Conservation (phyloP, 2,888 invertebrate genomes). For the Cerceris rybyensis region DNA sequence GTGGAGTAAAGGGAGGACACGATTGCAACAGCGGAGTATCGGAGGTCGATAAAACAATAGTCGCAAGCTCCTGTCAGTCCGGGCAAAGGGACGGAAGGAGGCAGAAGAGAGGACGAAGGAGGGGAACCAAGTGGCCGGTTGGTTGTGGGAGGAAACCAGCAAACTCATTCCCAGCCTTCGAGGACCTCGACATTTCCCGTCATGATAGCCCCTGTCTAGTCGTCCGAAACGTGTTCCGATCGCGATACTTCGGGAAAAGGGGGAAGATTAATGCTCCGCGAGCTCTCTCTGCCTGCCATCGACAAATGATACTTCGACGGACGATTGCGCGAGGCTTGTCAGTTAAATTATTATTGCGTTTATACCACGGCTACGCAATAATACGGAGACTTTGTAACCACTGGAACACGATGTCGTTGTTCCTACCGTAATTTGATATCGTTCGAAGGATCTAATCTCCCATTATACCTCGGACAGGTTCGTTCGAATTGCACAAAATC, state of each 20-base stretch:
- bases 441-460: slow-evolving; percentile 49
- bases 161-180: slow-evolving; percentile 79
- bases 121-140: slow-evolving; percentile 56
- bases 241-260: slow-evolving; percentile 64
- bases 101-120: slow-evolving; percentile 24
- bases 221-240: slow-evolving; percentile 67
- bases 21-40: slow-evolving; percentile 67
- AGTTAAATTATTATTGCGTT: slow-evolving; percentile 66
- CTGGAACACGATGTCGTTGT: slow-evolving; percentile 38
- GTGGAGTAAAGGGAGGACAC: slow-evolving; percentile 42
- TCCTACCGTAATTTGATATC: slow-evolving; percentile 51
- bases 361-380: slow-evolving; percentile 46
- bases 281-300: slow-evolving; percentile 33
- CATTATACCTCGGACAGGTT: background rate
- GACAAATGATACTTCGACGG: slow-evolving; percentile 62
- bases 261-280: slow-evolving; percentile 62
- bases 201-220: slow-evolving; percentile 63
- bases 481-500: background rate
- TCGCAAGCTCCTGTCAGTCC: slow-evolving; percentile 66
- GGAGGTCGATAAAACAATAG: slow-evolving; percentile 70
- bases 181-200: slow-evolving; percentile 73
- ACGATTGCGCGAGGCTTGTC: slow-evolving; percentile 58
- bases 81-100: slow-evolving; percentile 48
- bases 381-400: slow-evolving; percentile 41
- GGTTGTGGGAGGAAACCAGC: slow-evolving; percentile 79